Base-by-base conservation (phyloP, 2,888 invertebrate genomes). In the Pollenia angustigena region DNA sequence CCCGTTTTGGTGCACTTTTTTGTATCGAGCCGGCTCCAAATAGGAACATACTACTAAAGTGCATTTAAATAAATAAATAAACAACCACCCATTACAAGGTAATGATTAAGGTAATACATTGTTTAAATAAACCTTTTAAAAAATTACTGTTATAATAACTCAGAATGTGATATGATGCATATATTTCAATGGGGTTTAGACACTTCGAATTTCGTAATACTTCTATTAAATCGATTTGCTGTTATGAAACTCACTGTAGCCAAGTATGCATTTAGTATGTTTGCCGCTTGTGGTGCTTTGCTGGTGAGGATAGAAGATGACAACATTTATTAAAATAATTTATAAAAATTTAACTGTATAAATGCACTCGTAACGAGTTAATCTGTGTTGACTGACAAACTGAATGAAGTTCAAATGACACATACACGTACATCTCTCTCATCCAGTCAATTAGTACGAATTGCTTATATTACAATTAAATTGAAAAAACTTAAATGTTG, bases 401-500 rank as follows among this genome's bases (percentile, higher is more conserved):
- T n/a, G 60, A 60, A 32, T 58, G 44, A 50, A 71, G 75, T 75
- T 76, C 64, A 80, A 58, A 80, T 83, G 83, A 83, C 86, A 76
- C 75, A 83, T 85, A 16, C 48, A 9, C 10, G 32, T 32, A 32
- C 32, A 32, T 75, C 14, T 12, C 42, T 46, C 42, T 54, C 11
- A 12, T 14, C 11, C 23, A 62, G 50, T 60, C 71, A 69, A 64
- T 64, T 76, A 54, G 16, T 50, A 58, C 18, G 12, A 52, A 68
- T 68, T 68, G 68, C 44, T 50, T 12, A 52, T 68, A 68, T 64
- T 74, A 42, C 10, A 52, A 32, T 50, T 87, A 81, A 87, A 87
- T 81, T 87, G 80, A 81, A 72, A 80, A 32, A 32, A 32, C 18
- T 23, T 68, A 72, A 83, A 83, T 76, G 23, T 81, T 81, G 76